Percentiles rank a stretch among this genome's conserved stretches.
These are phyloP conservation scores for Cyrtodaria siliqua DNA, from an alignment of 2,888 invertebrate species.

Conservation along the genomic window DNA sequence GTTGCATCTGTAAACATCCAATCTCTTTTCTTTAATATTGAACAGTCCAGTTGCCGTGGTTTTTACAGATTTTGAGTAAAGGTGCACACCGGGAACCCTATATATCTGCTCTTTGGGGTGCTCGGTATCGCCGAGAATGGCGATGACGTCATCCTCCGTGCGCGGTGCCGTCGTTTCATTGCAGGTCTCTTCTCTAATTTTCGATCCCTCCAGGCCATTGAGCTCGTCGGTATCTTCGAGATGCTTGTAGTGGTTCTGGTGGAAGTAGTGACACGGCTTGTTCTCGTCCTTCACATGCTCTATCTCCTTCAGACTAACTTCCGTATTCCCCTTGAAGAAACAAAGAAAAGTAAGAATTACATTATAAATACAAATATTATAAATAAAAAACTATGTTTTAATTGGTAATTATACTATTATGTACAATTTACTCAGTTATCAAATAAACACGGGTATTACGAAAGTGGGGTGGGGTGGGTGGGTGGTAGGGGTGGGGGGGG, in stretches of 20 bases:
- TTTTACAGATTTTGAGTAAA: conserved; percentile 2
- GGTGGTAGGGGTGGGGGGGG: too few relatives aligned
- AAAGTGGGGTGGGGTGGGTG: too few relatives aligned
- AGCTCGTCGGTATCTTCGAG: background rate
- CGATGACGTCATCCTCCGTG: conserved; percentile 16
- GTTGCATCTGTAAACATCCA: too few relatives aligned
- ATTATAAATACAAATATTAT: too few relatives aligned
- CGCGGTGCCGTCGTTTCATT: conserved; percentile 15
- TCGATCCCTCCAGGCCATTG: conserved; percentile 5
- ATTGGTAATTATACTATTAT: too few relatives aligned
- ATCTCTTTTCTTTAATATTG: conserved; percentile 3
- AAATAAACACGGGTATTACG: too few relatives aligned
- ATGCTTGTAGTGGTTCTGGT: conserved; percentile 35
- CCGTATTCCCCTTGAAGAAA: too few relatives aligned
- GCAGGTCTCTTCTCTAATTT: conserved; percentile 9
- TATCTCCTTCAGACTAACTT: too few relatives aligned
- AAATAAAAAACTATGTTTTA: too few relatives aligned
- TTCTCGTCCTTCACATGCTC: too few relatives aligned
- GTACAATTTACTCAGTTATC: too few relatives aligned
- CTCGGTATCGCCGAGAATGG: conserved; percentile 33
- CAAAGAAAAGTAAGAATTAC: too few relatives aligned
- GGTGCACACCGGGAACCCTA: conserved; percentile 4
- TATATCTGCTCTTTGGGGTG: conserved; percentile 27
- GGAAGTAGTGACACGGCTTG: conserved; percentile 14
- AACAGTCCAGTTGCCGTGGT: conserved; percentile 39